Conservation (phyloP, 1,140 invertebrate genomes). For the Sminthurides bifidus region DNA sequence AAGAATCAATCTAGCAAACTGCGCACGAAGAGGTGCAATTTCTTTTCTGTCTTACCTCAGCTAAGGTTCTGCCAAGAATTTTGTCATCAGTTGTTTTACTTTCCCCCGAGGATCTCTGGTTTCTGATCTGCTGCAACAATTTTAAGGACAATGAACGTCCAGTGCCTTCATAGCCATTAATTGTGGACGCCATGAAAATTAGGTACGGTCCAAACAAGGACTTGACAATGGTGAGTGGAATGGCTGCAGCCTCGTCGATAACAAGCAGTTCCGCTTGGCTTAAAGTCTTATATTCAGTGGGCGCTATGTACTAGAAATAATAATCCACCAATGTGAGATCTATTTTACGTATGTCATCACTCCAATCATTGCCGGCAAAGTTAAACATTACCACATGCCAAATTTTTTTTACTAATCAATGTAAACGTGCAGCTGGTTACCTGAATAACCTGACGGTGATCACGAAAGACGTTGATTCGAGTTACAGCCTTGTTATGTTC, state of each 20-base stretch:
- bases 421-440: too few species aligned
- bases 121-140: conserved; percentile 75
- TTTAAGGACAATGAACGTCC: conserved; percentile 91
- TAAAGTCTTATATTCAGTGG: conserved; percentile 74
- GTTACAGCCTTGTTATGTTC: conserved; percentile 96
- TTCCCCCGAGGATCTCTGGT: conserved; percentile 39
- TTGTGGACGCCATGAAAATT: conserved; percentile 91
- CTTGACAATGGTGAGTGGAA: conserved; percentile 87
- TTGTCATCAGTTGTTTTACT: conserved; percentile 32
- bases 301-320: conserved; percentile 74
- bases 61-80: conserved; percentile 42
- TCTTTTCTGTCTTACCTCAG: conserved; percentile 40
- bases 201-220: conserved; percentile 83
- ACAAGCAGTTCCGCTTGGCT: conserved; percentile 88
- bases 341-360: neutral
- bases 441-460: conserved; percentile 94
- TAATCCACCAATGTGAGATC: neutral
- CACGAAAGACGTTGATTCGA: conserved; percentile 66
- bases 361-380: neutral
- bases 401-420: neutral
- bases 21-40: too few species aligned
- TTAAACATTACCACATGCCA: neutral
- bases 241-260: conserved; percentile 98
- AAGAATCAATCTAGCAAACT: conserved; percentile 30
- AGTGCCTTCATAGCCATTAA: conserved; percentile 97